Evolutionary conservation across 1,140 invertebrate genomes (phyloP), one percentile per base, ranked within the genome.

Genomic region (Drepana arcuata): DNA sequence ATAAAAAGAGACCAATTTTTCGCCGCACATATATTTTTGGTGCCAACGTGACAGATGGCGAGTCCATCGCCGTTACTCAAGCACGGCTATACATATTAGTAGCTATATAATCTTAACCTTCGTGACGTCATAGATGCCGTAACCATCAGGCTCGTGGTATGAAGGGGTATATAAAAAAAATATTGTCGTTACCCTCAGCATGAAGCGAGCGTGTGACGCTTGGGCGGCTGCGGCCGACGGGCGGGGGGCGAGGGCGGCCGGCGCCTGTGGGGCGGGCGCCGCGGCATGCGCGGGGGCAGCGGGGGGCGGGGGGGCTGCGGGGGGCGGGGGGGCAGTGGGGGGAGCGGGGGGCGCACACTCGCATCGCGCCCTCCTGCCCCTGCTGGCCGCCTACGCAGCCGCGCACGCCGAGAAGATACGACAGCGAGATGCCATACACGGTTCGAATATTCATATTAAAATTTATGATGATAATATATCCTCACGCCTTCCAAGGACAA

Each of bases 321-420:
- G 34, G 21, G 15, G 34, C 26, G 27, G 23, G 21, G 26, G 31
- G 26, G 13, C 10, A 7, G 21, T 30, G 18, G 7, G 14, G 26
- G 39, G 38, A 7, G 21, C 33, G 18, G 7, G 14, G 26, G 39
- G 38, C 9, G 43, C 51, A 36, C 39, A 44, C 1, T 23, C 27
- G 13, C 49, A 48, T 44, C 43, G 51, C 25, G 68, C 71, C 10
- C 7, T 48, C 24, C 48, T 75, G 45, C 68, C 71, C 9, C 38
- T 60, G 29, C 51, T 72, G 2, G 71, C 68, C 5, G 59, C 57
- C 0, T 68, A 70, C 48, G 50, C 59, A 1, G 33, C 24, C 25
- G 66, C 66, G 1, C 68, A 71, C 23, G 23, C 34, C 0, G 50
- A 65, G 5, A 75, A 71, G 55, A 64, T 75, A 7, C 32, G 48